Evolutionary conservation across 2,113 vertebrate species (phyloP).

Genomic region (Neotoma lepida): DNA sequence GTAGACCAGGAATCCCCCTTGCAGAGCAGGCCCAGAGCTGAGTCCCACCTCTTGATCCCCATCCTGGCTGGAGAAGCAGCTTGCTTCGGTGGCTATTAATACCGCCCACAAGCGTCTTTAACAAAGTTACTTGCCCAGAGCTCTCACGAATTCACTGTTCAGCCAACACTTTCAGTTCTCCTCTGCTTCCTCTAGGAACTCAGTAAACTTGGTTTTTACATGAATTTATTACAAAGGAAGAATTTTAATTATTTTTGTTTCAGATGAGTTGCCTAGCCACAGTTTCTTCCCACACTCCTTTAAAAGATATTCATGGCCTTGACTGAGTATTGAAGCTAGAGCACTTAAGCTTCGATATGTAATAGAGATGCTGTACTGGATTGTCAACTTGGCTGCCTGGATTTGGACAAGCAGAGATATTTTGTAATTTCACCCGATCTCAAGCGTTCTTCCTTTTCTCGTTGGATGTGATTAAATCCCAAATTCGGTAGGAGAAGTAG

Average conservation of each 20-base stretch:
- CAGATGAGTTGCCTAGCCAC: neutral
- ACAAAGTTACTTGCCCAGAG: neutral
- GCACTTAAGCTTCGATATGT: neutral
- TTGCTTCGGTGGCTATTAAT: constrained; percentile 79
- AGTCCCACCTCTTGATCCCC: constrained; percentile 88
- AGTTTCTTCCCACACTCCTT: neutral
- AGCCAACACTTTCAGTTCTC: neutral
- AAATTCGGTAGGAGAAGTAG: too few relatives aligned
- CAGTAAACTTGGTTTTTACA: neutral
- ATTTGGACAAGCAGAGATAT: neutral
- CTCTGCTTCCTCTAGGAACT: neutral
- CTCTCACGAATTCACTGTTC: neutral
- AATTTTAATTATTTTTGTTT: neutral
- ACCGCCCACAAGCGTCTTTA: constrained; percentile 30
- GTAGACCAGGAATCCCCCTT: constrained; percentile 88
- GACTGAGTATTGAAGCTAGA: neutral
- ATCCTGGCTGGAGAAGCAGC: constrained; percentile 78
- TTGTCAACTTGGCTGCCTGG: neutral
- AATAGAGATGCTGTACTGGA: neutral
- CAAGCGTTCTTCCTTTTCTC: neutral
- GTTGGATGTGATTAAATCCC: neutral
- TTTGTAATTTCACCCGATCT: neutral
- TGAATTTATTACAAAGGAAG: neutral
- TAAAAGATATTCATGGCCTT: neutral
- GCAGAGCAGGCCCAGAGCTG: constrained; percentile 90